Conservation (phyloP, 2,888 invertebrate species). For the Melikaiella ostensackeni region DNA sequence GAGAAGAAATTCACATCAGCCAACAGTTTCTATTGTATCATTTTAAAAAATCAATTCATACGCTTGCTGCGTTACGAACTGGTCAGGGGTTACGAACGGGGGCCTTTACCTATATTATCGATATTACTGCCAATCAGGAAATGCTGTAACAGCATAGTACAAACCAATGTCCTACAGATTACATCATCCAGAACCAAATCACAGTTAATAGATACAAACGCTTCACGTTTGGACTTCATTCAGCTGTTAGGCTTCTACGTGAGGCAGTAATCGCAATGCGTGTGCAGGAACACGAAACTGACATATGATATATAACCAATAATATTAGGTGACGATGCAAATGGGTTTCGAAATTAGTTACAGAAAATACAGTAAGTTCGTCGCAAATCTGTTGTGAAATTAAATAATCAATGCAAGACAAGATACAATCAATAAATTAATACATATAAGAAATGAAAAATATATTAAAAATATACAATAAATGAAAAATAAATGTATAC, state of each 20-base stretch:
- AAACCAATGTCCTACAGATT: conserved; percentile 10
- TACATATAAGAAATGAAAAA: too few species aligned
- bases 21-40: too few species aligned
- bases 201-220: conserved; percentile 31
- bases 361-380: conserved; percentile 50
- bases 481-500: too few species aligned
- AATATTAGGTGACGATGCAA: conserved; percentile 57
- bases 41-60: too few species aligned
- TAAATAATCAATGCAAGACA: too few species aligned
- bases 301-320: conserved; percentile 55
- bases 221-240: conserved; percentile 14
- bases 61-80: too few species aligned
- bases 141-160: conserved; percentile 7
- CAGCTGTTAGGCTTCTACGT: conserved; percentile 36
- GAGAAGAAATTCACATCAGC: too few species aligned
- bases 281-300: conserved; percentile 50
- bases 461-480: too few species aligned
- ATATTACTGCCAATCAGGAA: conserved; percentile 14
- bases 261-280: conserved; percentile 58
- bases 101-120: too few species aligned
- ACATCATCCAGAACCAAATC: conserved; percentile 24
- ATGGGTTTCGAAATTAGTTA: conserved; percentile 62
- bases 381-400: neutral
- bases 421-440: too few species aligned
- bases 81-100: too few species aligned